phyloP scores from a whole-genome alignment of 2,797 vertebrate species.

The Lacerta viridis region DNA sequence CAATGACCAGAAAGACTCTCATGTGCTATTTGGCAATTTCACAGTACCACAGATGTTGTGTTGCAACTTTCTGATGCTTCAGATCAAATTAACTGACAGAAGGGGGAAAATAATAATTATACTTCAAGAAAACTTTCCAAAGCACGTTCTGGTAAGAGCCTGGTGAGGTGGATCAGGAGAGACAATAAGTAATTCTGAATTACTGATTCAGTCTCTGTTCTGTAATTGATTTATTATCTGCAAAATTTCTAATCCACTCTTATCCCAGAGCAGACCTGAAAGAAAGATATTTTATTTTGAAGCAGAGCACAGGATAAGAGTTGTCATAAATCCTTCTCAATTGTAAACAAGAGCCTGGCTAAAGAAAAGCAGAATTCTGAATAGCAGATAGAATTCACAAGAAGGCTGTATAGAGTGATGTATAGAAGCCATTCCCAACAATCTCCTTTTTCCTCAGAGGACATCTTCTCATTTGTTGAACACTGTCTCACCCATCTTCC shows the following conservation, averaged over 20 bases:
- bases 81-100: conserved; percentile 51
- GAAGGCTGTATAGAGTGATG: conserved; percentile 19
- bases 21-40: neutral
- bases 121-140: conserved; percentile 52
- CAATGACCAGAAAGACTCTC: neutral
- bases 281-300: conserved; percentile 42
- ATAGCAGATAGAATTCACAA: conserved; percentile 15
- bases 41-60: neutral
- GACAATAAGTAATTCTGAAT: conserved; percentile 49
- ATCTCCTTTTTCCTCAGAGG: neutral
- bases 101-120: conserved; percentile 28
- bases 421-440: neutral
- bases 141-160: conserved; percentile 31
- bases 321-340: conserved; percentile 16
- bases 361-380: conserved; percentile 27
- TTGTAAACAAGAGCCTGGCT: neutral
- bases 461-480: conserved; percentile 1
- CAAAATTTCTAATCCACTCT: neutral
- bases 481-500: neutral
- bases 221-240: conserved; percentile 14
- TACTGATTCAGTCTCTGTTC: conserved; percentile 49
- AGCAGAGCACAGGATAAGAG: conserved; percentile 16
- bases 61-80: conserved; percentile 37
- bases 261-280: neutral
- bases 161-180: conserved; percentile 56